These are phyloP conservation scores for Danionella cerebrum DNA, from an alignment of 2,113 vertebrate species.

Conservation along the genomic window DNA sequence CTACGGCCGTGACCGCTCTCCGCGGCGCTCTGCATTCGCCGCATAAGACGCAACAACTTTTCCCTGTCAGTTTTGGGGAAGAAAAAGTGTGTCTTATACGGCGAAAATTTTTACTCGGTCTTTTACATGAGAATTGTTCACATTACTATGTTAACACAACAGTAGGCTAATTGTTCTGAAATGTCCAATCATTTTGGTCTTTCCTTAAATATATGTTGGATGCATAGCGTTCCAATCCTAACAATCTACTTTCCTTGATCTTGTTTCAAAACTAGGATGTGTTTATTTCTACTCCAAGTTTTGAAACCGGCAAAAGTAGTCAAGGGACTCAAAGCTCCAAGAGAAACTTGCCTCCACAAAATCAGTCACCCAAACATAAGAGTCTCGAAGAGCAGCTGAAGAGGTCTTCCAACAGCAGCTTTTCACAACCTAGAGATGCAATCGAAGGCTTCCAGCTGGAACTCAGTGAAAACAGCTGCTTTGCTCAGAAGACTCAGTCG, in stretches of 20 bases:
- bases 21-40: too few relatives aligned
- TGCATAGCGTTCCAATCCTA: background rate
- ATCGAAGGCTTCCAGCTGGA: constrained; percentile 63
- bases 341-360: constrained; percentile 32
- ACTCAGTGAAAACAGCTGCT: constrained; percentile 61
- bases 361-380: constrained; percentile 45
- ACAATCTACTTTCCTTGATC: background rate
- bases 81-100: too few relatives aligned
- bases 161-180: background rate
- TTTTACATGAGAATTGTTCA: too few relatives aligned
- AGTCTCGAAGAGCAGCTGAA: constrained; percentile 29
- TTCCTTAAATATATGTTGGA: background rate
- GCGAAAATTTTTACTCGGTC: too few relatives aligned
- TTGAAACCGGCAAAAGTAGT: constrained; percentile 48
- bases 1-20: too few relatives aligned
- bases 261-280: constrained; percentile 71
- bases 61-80: too few relatives aligned
- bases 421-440: constrained; percentile 35
- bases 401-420: constrained; percentile 30
- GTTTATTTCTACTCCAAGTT: constrained; percentile 81
- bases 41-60: too few relatives aligned
- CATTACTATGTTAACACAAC: too few relatives aligned
- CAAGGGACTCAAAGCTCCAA: background rate
- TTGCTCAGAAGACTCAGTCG: constrained; percentile 28
- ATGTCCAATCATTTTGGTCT: background rate